Conservation (phyloP, 92 coral and sea anemone genomes). For the Chrysogorgia sp. region DNA sequence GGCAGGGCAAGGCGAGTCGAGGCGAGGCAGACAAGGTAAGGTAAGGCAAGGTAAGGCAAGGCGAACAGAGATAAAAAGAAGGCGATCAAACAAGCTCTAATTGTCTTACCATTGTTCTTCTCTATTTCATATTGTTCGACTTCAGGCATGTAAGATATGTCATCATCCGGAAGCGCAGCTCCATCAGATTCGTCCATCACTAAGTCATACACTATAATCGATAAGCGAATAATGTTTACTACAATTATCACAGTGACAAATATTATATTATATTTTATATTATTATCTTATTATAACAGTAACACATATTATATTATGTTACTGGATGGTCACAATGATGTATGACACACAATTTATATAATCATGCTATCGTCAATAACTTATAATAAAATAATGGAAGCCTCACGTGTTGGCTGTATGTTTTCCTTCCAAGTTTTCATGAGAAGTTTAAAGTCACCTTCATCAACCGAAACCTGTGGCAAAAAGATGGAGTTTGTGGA, state of each 20-base stretch:
- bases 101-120: conserved; percentile 8
- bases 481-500: not conserved
- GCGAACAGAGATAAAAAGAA: not conserved
- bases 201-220: no score
- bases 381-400: no score
- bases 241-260: no score
- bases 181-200: conserved; percentile 2
- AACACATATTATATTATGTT: no score
- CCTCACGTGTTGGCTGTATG: conserved; percentile 6
- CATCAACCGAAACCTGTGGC: conserved; percentile 11
- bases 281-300: no score
- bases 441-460: conserved; percentile 21
- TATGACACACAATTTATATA: no score
- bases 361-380: no score
- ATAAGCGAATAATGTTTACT: no score
- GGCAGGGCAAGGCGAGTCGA: not conserved
- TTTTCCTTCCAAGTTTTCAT: conserved; percentile 18
- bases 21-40: not conserved
- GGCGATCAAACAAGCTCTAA: not conserved
- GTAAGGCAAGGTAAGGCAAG: not conserved
- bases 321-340: no score
- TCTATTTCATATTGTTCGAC: conserved; percentile 25
- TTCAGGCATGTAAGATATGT: conserved; percentile 29
- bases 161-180: not conserved
- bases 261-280: no score